Percentiles rank a stretch among this genome's conserved stretches.
These are phyloP conservation scores for Phrixothrix hirtus DNA, from an alignment of 2,888 invertebrate genomes.

Conservation along the genomic window DNA sequence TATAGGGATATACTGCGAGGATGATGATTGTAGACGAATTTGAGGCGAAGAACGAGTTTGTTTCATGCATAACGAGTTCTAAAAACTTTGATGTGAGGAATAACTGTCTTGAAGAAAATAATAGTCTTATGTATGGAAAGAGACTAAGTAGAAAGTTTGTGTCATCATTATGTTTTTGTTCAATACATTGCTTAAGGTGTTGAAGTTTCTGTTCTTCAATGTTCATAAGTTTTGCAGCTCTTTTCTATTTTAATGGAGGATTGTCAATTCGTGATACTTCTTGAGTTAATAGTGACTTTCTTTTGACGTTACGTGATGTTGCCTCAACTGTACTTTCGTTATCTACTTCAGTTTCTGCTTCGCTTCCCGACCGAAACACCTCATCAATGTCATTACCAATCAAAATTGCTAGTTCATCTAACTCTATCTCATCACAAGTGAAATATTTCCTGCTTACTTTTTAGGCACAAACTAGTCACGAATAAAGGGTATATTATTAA, in stretches of 20 bases:
- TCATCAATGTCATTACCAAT: neutral
- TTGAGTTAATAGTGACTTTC: neutral
- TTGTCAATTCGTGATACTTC: neutral
- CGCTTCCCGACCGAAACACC: neutral
- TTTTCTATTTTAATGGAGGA: slow-evolving; percentile 3
- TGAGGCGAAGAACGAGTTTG: too few relatives aligned
- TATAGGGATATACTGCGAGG: too few relatives aligned
- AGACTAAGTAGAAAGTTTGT: slow-evolving; percentile 2
- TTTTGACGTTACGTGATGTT: too few relatives aligned
- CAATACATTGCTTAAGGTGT: too few relatives aligned
- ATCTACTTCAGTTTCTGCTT: neutral
- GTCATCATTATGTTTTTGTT: slow-evolving; percentile 4
- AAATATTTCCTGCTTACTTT: slow-evolving; percentile 7
- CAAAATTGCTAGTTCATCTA: too few relatives aligned
- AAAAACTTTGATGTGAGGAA: too few relatives aligned
- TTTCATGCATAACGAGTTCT: too few relatives aligned
- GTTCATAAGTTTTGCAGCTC: too few relatives aligned
- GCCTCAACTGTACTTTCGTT: neutral
- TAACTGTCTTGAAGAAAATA: too few relatives aligned
- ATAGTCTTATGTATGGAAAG: slow-evolving; percentile 2
- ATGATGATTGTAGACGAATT: too few relatives aligned
- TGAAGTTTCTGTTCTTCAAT: too few relatives aligned
- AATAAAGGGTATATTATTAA: too few relatives aligned
- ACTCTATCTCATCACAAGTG: neutral
- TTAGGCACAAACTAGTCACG: slow-evolving; percentile 3